These are phyloP conservation scores for Anastatus disparis DNA, from an alignment of 1,140 invertebrate genomes.

Conservation along the genomic window DNA sequence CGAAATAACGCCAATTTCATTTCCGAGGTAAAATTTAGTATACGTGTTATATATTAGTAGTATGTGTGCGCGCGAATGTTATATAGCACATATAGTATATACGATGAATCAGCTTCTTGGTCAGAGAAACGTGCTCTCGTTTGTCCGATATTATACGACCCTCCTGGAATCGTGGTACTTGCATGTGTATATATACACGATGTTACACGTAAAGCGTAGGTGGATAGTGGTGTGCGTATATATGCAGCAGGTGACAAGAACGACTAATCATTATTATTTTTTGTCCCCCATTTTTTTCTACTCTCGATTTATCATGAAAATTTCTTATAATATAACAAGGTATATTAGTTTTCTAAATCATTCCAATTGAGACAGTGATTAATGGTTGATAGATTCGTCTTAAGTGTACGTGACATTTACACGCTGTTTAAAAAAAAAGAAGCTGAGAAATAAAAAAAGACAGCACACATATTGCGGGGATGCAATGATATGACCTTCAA, in stretches of 20 bases:
- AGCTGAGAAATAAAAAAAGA: neutral
- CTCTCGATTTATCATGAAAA: constrained; percentile 13
- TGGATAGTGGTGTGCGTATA: neutral
- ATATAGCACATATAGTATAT: no score
- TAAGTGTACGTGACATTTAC: neutral
- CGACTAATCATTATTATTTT: neutral
- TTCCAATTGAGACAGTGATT: neutral
- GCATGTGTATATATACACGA: no score
- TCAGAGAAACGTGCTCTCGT: neutral
- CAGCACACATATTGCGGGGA: neutral
- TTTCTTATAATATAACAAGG: neutral
- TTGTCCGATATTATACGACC: neutral
- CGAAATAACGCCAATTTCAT: constrained; percentile 14
- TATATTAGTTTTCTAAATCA: constrained; percentile 9
- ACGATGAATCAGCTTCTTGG: constrained; percentile 18
- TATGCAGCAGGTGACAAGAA: constrained; percentile 15
- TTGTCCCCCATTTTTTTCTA: no score
- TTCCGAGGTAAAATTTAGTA: neutral
- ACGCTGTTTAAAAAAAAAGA: neutral
- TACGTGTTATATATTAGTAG: no score
- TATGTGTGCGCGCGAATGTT: no score
- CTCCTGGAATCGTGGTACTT: neutral
- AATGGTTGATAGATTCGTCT: neutral
- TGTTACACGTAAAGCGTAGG: no score
- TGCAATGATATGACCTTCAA: neutral